Conservation (phyloP, 2,113 vertebrate species). For the Hippolais icterina region DNA sequence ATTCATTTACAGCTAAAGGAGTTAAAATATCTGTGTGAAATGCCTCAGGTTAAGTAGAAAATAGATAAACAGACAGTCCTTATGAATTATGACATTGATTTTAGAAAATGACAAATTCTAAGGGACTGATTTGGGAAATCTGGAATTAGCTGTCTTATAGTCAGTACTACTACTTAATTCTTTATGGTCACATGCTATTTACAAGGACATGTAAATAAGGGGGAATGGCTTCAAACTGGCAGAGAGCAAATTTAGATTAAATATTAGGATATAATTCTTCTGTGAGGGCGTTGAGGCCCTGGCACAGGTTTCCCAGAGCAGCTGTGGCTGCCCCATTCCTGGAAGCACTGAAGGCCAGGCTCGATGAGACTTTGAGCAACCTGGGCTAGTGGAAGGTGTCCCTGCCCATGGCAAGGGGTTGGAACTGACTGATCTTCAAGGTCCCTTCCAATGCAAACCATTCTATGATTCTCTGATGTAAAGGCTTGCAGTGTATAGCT, state of each 20-base stretch:
- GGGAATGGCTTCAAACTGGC: background rate
- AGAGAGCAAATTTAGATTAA: background rate
- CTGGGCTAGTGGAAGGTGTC: background rate
- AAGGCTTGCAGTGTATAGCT: background rate
- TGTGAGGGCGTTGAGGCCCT: background rate
- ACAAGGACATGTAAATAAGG: background rate
- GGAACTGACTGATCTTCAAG: background rate
- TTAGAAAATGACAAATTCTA: background rate
- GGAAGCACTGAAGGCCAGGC: rapidly evolving
- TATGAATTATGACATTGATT: background rate
- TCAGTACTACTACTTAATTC: background rate
- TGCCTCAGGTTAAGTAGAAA: constrained; percentile 19
- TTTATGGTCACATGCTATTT: background rate
- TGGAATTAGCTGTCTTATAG: background rate
- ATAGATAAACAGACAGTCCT: background rate
- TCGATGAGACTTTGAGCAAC: background rate
- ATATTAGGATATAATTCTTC: background rate
- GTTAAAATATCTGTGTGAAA: constrained; percentile 30
- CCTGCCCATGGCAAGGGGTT: background rate
- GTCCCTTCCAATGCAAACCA: background rate
- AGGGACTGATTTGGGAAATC: background rate
- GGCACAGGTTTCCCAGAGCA: background rate
- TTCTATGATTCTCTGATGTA: background rate
- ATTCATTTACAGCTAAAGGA: constrained; percentile 54
- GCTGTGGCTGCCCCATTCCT: background rate